Evolutionary conservation across 2,888 invertebrate genomes (phyloP), one percentile per base, ranked within the genome.

Genomic region (Limnephilus auricula): DNA sequence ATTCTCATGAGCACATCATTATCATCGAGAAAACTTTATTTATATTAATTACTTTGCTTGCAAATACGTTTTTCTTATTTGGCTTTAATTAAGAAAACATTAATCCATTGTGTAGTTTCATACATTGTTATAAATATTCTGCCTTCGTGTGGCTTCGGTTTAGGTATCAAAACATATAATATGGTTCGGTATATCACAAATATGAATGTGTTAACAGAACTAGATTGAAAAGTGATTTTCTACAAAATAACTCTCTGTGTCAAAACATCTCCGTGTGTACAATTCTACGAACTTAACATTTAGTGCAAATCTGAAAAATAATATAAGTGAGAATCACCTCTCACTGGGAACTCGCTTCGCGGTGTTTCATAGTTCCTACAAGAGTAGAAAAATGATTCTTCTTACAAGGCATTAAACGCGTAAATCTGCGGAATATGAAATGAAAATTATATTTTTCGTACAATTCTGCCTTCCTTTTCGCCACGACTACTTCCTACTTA

Each of bases 321-420:
- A 65, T 65, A 25, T 65, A 65, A 5, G 65, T 65, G 2, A 65
- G 65, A 65, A 65, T 65, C 25, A 18, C 6, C 25, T 65, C 65
- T 65, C 5, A 65, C 65, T 18, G 18, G 4, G 32, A 18, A 13
- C 82, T 82, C 32, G 6, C 31, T 30, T 30, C 9, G 80, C 31
- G 9, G 12, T 13, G 6, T 31, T 12, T 30, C 15, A 34, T 88
- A 79, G 30, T 34, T 90, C 34, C 32, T 79, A 65, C 92, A 40
- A 40, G 45, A 85, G 85, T 86, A 91, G 89, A 92, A 91, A 87
- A 91, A 40, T 90, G 78, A 91, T 92, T 92, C 89, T 89, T 92
- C 90, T 90, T 92, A 89, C 91, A 83, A 79, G 86, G 91, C 90
- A 91, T 92, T 92, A 92, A 91, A 90, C 92, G 34, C 89, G 90